These are phyloP conservation scores for Lepisosteus oculatus DNA, from an alignment of 2,113 vertebrate genomes.

Conservation along the genomic window DNA sequence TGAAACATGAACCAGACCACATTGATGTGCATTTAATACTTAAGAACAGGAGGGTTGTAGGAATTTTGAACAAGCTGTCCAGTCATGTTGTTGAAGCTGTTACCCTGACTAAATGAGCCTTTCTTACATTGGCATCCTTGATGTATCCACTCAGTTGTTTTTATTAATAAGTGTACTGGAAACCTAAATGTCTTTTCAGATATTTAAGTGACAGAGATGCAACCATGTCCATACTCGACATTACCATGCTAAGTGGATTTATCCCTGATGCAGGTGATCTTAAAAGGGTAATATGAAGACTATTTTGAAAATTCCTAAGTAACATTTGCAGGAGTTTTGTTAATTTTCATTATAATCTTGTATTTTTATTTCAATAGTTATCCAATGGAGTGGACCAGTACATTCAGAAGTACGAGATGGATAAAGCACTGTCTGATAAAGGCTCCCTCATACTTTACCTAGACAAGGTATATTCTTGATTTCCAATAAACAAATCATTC, in stretches of 20 bases:
- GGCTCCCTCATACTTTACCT: slow-evolving; percentile 82
- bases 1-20: too few relatives aligned
- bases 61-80: too few relatives aligned
- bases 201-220: slow-evolving; percentile 42
- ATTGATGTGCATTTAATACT: too few relatives aligned
- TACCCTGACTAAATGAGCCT: too few relatives aligned
- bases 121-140: too few relatives aligned
- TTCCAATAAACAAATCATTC: too few relatives aligned
- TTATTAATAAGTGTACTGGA: too few relatives aligned
- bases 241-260: slow-evolving; percentile 71
- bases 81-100: too few relatives aligned
- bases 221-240: slow-evolving; percentile 65
- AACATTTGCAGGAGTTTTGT: too few relatives aligned
- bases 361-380: slow-evolving; percentile 51
- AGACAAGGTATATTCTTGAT: slow-evolving; percentile 61
- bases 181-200: slow-evolving; percentile 31
- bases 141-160: too few relatives aligned
- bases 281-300: slow-evolving; percentile 33
- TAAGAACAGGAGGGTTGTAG: too few relatives aligned
- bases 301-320: too few relatives aligned
- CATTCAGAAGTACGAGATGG: slow-evolving; percentile 71
- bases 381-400: slow-evolving; percentile 54
- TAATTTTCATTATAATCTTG: not conserved
- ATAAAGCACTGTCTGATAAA: slow-evolving; percentile 49
- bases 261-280: slow-evolving; percentile 53